Conservation (phyloP, 2,888 invertebrate species). For the Drosophila nigricruria region DNA sequence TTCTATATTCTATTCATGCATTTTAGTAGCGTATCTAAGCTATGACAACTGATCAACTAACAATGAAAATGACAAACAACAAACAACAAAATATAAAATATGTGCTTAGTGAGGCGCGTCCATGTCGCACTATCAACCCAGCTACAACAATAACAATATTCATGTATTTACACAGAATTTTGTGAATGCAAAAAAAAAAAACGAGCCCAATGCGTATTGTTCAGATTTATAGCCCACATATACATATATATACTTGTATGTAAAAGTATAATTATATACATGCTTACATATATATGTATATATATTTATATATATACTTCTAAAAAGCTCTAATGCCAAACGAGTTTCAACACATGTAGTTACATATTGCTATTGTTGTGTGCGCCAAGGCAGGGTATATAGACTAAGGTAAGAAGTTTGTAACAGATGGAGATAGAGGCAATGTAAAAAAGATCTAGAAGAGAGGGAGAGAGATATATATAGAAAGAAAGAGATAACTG, state of each 20-base stretch:
- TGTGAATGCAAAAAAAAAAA: slow-evolving; percentile 42
- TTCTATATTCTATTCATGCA: background rate
- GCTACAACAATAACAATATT: slow-evolving; percentile 10
- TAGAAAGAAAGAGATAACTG: background rate
- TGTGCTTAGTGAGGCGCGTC: slow-evolving; percentile 39
- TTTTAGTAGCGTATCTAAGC: background rate
- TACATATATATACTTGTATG: background rate
- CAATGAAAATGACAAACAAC: slow-evolving; percentile 16
- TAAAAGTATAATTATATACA: slow-evolving; percentile 15
- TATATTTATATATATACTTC: slow-evolving; percentile 5
- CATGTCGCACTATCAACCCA: slow-evolving; percentile 24
- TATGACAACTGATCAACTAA: slow-evolving; percentile 9
- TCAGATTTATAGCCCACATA: slow-evolving; percentile 18
- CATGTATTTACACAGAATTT: slow-evolving; percentile 37
- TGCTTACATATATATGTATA: background rate
- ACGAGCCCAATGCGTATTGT: slow-evolving; percentile 23
- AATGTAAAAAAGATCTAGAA: background rate
- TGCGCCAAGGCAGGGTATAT: background rate
- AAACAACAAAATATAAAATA: slow-evolving; percentile 12
- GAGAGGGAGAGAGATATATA: background rate
- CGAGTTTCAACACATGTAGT: slow-evolving; percentile 28
- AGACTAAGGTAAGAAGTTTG: background rate
- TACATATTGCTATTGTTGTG: slow-evolving; percentile 24
- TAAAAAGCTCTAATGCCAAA: slow-evolving; percentile 25
- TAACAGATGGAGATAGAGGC: background rate